Conservation (phyloP, 2,797 vertebrate species). For the Melanotaenia trifasciata region DNA sequence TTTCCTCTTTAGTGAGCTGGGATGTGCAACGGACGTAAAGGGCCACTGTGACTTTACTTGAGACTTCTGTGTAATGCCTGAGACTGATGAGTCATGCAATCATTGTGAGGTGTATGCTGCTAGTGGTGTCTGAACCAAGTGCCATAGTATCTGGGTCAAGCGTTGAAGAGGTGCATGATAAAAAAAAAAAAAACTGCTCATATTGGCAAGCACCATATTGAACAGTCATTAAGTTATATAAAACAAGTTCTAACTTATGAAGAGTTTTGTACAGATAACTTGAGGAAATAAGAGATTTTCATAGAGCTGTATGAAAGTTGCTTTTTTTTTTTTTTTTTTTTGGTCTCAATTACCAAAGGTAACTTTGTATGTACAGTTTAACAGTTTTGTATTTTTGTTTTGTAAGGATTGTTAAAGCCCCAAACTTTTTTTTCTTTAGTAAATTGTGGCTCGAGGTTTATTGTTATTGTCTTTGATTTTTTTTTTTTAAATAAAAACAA, state of each 20-base stretch:
- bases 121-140: slow-evolving; percentile 94
- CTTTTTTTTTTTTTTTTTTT: slow-evolving; percentile 89
- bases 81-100: slow-evolving; percentile 83
- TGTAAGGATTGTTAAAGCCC: slow-evolving; percentile 94
- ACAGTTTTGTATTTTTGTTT: slow-evolving; percentile 93
- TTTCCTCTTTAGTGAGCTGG: slow-evolving; percentile 78
- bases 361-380: slow-evolving; percentile 93
- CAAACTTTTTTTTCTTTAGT: slow-evolving; percentile 90
- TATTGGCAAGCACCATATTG: slow-evolving; percentile 93
- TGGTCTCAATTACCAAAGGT: slow-evolving; percentile 96
- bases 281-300: slow-evolving; percentile 92
- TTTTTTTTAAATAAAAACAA: slow-evolving; percentile 91
- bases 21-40: slow-evolving; percentile 75
- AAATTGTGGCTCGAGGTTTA: slow-evolving; percentile 93
- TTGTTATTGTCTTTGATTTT: slow-evolving; percentile 94
- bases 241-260: slow-evolving; percentile 98
- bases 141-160: slow-evolving; percentile 95
- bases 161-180: slow-evolving; percentile 90
- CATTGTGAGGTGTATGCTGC: slow-evolving; percentile 89
- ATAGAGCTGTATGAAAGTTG: slow-evolving; percentile 97
- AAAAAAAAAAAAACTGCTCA: slow-evolving; percentile 84
- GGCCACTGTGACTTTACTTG: slow-evolving; percentile 83
- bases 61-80: slow-evolving; percentile 85
- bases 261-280: slow-evolving; percentile 99
- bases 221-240: slow-evolving; percentile 99